These are phyloP conservation scores for Chaetorhynchus papuensis DNA, from an alignment of 2,113 vertebrate species.

Conservation along the genomic window DNA sequence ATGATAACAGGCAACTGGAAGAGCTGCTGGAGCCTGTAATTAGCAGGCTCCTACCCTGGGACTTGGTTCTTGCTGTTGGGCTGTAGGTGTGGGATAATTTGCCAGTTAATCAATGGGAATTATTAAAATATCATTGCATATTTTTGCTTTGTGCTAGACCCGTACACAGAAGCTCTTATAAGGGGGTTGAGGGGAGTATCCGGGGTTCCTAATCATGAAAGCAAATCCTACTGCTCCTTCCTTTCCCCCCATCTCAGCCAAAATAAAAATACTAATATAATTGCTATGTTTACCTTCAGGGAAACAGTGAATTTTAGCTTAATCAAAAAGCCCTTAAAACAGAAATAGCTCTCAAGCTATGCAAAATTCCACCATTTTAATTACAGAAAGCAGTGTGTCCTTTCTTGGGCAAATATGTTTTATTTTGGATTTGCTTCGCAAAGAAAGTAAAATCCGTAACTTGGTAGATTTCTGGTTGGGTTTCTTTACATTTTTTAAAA, in stretches of 20 bases:
- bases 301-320: not conserved
- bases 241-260: not conserved
- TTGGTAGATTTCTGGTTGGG: not conserved
- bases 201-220: not conserved
- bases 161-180: not conserved
- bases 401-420: not conserved
- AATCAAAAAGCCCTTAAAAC: not conserved
- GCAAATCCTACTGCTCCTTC: not conserved
- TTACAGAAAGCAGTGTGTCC: not conserved
- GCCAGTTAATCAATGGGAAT: slow-evolving; percentile 46
- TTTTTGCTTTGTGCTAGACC: not conserved
- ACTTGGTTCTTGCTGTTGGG: slow-evolving; percentile 12
- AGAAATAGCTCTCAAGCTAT: not conserved
- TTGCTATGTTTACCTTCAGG: not conserved
- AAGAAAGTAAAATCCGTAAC: not conserved
- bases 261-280: not conserved
- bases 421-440: not conserved
- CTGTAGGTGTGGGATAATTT: slow-evolving; percentile 42
- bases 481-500: not conserved
- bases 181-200: not conserved
- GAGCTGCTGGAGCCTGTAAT: not conserved
- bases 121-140: slow-evolving; percentile 33
- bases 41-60: slow-evolving; percentile 37
- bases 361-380: not conserved
- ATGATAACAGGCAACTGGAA: slow-evolving; percentile 42